Base-by-base conservation (phyloP, 2,797 vertebrate species). In the Perodicticus potto region DNA sequence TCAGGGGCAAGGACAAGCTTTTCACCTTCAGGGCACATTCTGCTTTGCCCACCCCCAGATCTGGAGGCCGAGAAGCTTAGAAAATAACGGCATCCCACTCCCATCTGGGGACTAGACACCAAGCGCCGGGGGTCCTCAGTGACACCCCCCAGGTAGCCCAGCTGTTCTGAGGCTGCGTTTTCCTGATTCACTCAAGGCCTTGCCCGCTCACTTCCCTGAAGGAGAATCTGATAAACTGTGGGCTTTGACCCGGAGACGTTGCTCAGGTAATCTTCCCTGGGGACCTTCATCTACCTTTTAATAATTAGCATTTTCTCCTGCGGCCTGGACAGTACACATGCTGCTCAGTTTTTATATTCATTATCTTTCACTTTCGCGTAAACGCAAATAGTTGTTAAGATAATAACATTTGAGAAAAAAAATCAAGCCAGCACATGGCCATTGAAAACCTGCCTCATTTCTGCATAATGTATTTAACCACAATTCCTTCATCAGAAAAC, bases 381-480 rank as follows among this genome's bases (percentile, higher is more conserved):
- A 37, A 89, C 55, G 19, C 70, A 89, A 86, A 86, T 45, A 89
- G n/a, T 82, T 76, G 16, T n/a, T 65, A 34, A 91, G 34, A 87
- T 91, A 93, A 73, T 81, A 82, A n/a, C 34, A 40, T 78, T 72
- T 73, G 8, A 32, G 16, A 17, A 49, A 72, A 78, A 91, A 77
- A 5, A 86, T 55, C 23, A 96, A 53, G 32, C 23, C 27, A 80
- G 73, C 19, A 74, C 3, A 7, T 90, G 25, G 17, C 34, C 69
- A 69, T 19, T 97, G 78, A 91, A 89, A 91, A 65, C 25, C 59
- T 25, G 76, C 29, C 17, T 86, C 23, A 25, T 76, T 95, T 95
- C 65, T 72, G 7, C 11, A 19, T 27, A 88, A 69, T 59, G 27
- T n/a, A 23, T 12, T 86, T 37, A 8, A 19, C 76, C 67, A 10